Evolutionary conservation across 2,113 vertebrate genomes (phyloP), one percentile per base, ranked within the genome.

Genomic region (Hemiscyllium ocellatum): DNA sequence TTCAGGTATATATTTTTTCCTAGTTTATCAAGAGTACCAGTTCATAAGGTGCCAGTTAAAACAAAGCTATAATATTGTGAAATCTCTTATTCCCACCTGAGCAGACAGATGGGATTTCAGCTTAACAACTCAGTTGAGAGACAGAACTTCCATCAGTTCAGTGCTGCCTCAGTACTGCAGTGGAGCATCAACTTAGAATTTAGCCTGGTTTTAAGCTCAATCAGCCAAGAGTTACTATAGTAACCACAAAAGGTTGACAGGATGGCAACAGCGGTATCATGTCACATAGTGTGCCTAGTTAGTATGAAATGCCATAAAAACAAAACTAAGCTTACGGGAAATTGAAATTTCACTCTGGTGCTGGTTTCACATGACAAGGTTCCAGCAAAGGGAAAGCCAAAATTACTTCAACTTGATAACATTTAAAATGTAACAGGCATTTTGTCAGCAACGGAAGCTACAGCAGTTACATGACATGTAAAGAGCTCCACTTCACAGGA

Each of bases 401-500:
- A 69, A 66, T 47, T 33, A 69, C 47, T 68, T 69, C 61, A 70
- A 94, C 22, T 72, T 69, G 68, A 13, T 72, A 50, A 95, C 37
- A 72, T 50, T 95, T 95, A 69, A 68, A 22, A 17, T 22, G 12
- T 29, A 95, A 95, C 70, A 42, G 24, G 37, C 68, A 95, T 70
- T 42, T 72, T 72, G 47, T 95, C 94, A 95, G 68, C 68, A 95
- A 76, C 37, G 50, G 93, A 47, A 94, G 93, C 70, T 94, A 94
- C 37, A 94, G 93, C 68, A 15, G 68, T 94, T 37, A 93, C 61
- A 66, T 65, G 29, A 19, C 6, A 93, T 13, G 13, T 65, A 70
- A 94, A 70, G n/a, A 70, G 19, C 42, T 94, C 22, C 42, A 29
- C 37, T 47, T 95, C 47, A 7, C 94, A 72, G 47, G 61, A 95